These are phyloP conservation scores for Pagrus major DNA, from an alignment of 2,113 vertebrate species.

Conservation along the genomic window DNA sequence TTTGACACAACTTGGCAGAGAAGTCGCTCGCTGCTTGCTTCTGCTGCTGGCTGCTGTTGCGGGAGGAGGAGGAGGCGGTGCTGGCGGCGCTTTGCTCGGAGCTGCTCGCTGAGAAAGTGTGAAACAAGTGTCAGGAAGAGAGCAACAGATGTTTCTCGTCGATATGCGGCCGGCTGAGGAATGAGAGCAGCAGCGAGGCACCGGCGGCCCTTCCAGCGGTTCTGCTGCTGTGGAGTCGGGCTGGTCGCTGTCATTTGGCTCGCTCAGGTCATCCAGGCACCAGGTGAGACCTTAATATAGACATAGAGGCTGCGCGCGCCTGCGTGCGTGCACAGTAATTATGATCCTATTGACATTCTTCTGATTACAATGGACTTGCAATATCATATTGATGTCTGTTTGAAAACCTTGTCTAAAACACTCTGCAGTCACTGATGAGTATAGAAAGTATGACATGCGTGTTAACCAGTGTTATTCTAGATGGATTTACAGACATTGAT, in stretches of 20 bases:
- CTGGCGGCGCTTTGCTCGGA: slow-evolving; percentile 1
- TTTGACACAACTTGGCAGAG: slow-evolving; percentile 66
- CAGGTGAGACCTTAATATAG: slow-evolving; percentile 80
- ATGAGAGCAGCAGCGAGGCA: slow-evolving; percentile 82
- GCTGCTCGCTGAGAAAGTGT: slow-evolving; percentile 55
- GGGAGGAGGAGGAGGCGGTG: not conserved
- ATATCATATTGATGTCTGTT: not conserved
- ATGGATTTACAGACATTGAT: not conserved
- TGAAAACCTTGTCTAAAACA: not conserved
- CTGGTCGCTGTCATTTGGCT: slow-evolving; percentile 82
- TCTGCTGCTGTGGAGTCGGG: slow-evolving; percentile 84
- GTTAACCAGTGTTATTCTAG: not conserved
- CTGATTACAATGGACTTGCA: not conserved
- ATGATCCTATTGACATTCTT: not conserved
- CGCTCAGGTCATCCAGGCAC: slow-evolving; percentile 78
- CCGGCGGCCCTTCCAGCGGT: slow-evolving; percentile 82
- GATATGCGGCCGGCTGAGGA: slow-evolving; percentile 70
- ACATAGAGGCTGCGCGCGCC: slow-evolving; percentile 15
- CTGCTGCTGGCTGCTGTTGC: slow-evolving; percentile 15
- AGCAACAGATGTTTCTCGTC: slow-evolving; percentile 76
- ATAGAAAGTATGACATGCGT: not conserved
- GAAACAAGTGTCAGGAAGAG: slow-evolving; percentile 64
- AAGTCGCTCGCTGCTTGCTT: slow-evolving; percentile 57
- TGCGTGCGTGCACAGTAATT: not conserved
- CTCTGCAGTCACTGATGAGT: not conserved